Conservation (phyloP, 2,888 invertebrate species). For the Habroteleia sp. region DNA sequence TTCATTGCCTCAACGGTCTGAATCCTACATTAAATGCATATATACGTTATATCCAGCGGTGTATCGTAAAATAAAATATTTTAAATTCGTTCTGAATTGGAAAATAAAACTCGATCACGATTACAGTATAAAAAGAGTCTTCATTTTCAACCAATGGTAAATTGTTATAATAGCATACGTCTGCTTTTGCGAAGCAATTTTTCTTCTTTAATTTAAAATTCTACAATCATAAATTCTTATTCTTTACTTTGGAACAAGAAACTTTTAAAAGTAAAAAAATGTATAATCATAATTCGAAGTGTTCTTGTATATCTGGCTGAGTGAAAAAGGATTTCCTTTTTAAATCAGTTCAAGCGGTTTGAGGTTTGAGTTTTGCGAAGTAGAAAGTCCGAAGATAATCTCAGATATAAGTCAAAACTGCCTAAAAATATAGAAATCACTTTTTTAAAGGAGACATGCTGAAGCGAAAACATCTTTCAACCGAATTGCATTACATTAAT, state of each 20-base stretch:
- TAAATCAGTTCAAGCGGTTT: slow-evolving; percentile 60
- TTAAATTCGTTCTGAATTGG: not conserved
- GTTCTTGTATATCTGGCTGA: slow-evolving; percentile 58
- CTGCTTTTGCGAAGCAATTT: no score
- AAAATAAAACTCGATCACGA: slow-evolving; percentile 2
- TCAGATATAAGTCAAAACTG: slow-evolving; percentile 52
- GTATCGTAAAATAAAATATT: not conserved
- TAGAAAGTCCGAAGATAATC: slow-evolving; percentile 58
- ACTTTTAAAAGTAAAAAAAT: slow-evolving; percentile 47
- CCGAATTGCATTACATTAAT: no score
- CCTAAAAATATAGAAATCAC: slow-evolving; percentile 43
- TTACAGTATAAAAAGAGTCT: not conserved
- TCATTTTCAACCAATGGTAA: not conserved
- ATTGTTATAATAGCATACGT: no score
- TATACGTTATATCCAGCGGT: slow-evolving; percentile 1
- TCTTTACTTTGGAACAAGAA: slow-evolving; percentile 36
- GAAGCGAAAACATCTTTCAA: no score
- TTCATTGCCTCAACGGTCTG: slow-evolving; percentile 24
- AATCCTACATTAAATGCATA: slow-evolving; percentile 22
- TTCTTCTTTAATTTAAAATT: slow-evolving; percentile 30
- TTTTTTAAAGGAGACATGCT: slow-evolving; percentile 38
- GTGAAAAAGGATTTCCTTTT: slow-evolving; percentile 58
- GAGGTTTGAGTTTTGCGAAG: slow-evolving; percentile 48
- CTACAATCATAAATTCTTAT: slow-evolving; percentile 46
- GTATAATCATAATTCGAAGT: slow-evolving; percentile 59